Evolutionary conservation across 2,113 vertebrate species (phyloP).

Genomic region (Ursus arctos): DNA sequence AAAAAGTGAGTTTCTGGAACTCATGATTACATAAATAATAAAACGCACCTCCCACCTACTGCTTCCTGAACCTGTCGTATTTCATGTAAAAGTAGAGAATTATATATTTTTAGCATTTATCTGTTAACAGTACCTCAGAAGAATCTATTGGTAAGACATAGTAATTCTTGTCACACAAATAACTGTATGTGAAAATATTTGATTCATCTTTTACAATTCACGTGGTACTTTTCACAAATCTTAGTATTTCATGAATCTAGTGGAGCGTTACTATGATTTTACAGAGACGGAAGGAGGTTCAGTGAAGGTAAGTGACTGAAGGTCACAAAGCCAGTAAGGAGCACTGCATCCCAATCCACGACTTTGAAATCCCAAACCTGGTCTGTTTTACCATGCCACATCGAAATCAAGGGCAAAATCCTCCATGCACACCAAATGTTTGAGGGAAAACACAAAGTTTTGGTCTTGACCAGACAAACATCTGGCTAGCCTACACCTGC

Average conservation of each 20-base stretch:
- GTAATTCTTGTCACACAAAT: not conserved
- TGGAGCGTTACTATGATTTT: not conserved
- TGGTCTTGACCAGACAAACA: constrained; percentile 3
- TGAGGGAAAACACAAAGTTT: constrained; percentile 6
- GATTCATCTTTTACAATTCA: not conserved
- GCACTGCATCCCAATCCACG: not conserved
- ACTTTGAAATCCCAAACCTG: not conserved
- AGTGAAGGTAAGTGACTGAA: not conserved
- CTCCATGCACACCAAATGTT: not conserved
- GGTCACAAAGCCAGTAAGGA: not conserved
- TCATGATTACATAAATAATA: not conserved
- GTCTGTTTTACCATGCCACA: not conserved
- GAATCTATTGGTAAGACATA: not conserved
- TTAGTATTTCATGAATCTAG: not conserved
- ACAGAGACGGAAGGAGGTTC: not conserved
- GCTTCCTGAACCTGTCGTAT: not conserved
- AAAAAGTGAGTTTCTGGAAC: not conserved
- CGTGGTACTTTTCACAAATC: constrained; percentile 9
- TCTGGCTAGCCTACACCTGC: not conserved
- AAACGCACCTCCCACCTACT: not conserved
- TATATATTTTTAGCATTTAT: not conserved
- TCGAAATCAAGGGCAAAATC: not conserved
- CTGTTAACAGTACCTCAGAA: not conserved
- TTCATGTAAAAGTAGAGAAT: not conserved
- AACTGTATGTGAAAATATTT: not conserved